Percentiles rank a stretch among this genome's conserved stretches.
These are phyloP conservation scores for Gymnogyps californianus DNA, from an alignment of 2,113 vertebrate species.

Conservation along the genomic window DNA sequence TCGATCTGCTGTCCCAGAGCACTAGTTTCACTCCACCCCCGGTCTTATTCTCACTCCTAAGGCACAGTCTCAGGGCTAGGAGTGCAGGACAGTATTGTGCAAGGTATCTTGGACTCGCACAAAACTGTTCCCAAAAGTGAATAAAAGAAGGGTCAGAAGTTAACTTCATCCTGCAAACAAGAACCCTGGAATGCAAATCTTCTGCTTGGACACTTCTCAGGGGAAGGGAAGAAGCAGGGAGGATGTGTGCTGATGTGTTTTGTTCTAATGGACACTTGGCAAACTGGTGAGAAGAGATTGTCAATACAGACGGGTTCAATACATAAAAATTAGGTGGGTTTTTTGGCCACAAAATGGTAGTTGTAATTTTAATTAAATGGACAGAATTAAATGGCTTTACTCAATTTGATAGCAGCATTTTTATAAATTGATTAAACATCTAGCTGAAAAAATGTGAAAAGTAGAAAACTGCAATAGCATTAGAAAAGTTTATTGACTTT, in stretches of 20 bases:
- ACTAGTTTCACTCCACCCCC: neutral
- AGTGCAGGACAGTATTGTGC: neutral
- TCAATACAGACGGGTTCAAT: neutral
- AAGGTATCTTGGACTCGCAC: neutral
- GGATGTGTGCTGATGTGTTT: neutral
- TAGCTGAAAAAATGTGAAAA: neutral
- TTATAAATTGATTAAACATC: neutral
- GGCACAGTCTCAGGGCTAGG: neutral
- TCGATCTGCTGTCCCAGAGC: neutral
- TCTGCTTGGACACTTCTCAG: neutral
- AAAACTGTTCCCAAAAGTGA: neutral
- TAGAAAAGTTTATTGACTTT: neutral
- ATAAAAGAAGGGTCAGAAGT: neutral
- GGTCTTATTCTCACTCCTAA: neutral
- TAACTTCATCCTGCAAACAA: neutral
- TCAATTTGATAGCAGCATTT: neutral
- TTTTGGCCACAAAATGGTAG: neutral
- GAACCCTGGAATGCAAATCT: neutral
- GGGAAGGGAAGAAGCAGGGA: neutral
- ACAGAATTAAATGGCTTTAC: neutral
- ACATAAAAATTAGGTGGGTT: rapidly evolving
- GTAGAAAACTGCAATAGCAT: neutral
- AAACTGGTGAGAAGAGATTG: neutral
- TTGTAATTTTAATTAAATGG: neutral
- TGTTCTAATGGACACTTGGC: neutral